These are phyloP conservation scores for Manis pentadactyla DNA, from an alignment of 2,797 vertebrate species.

Conservation along the genomic window DNA sequence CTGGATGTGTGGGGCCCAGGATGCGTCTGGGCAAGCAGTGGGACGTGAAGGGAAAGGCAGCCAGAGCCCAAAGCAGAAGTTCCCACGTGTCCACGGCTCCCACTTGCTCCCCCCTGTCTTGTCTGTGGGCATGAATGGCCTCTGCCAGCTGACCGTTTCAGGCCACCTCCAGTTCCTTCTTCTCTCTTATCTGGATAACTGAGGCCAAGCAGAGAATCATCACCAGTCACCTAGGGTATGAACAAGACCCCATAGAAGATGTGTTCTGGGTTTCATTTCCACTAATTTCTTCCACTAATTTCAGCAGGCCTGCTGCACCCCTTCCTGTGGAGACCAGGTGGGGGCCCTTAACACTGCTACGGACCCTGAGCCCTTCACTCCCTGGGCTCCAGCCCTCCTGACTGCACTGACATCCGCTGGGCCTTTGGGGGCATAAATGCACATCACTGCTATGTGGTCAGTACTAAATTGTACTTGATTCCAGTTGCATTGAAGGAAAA, in stretches of 20 bases:
- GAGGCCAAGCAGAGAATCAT: not conserved
- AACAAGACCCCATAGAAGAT: not conserved
- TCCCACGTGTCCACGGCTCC: rapidly evolving
- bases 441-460: not conserved
- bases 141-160: not conserved
- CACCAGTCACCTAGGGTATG: not conserved
- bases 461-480: too few relatives aligned
- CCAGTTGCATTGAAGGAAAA: not conserved
- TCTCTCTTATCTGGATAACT: not conserved
- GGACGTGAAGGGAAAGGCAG: not conserved
- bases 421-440: rapidly evolving
- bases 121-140: rapidly evolving
- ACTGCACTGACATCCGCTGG: too few relatives aligned
- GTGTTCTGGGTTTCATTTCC: not conserved
- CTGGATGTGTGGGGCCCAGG: not conserved
- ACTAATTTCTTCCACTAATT: not conserved
- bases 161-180: not conserved
- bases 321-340: not conserved
- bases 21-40: not conserved
- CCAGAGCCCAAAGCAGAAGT: too few relatives aligned
- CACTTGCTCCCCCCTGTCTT: not conserved
- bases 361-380: not conserved
- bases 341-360: too few relatives aligned
- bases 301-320: not conserved
- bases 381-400: not conserved